phyloP scores from a whole-genome alignment of 1,140 invertebrate species.

The Melanaphis sacchari region DNA sequence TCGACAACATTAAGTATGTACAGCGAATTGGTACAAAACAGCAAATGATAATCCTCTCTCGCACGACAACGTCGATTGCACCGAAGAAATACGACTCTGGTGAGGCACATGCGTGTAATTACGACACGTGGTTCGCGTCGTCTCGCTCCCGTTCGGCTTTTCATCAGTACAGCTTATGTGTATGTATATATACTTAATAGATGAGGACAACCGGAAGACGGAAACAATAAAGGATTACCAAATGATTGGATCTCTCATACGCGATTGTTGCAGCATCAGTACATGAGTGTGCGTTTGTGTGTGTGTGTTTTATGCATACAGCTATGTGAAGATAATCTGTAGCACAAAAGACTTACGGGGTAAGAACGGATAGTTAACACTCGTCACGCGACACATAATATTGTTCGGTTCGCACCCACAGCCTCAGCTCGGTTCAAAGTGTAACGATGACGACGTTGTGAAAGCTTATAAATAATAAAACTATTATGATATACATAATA shows the following conservation, averaged over 20 bases:
- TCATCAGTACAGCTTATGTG: not conserved
- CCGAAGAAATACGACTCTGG: not conserved
- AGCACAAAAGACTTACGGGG: slow-evolving; percentile 16
- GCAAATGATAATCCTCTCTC: slow-evolving; percentile 7
- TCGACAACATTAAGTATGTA: not conserved
- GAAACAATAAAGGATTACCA: slow-evolving; percentile 44
- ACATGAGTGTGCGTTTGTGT: not conserved
- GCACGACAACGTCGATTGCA: not conserved
- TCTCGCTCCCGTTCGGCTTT: not conserved
- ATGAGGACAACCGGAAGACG: not conserved
- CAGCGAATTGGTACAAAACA: not conserved
- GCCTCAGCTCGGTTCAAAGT: too few relatives aligned
- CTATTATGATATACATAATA: too few relatives aligned
- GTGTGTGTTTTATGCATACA: not conserved
- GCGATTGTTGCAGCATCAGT: not conserved
- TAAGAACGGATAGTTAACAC: not conserved
- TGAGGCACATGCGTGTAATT: not conserved
- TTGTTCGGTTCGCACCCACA: not conserved
- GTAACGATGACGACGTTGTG: not conserved
- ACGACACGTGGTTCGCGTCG: not conserved
- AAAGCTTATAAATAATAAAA: not conserved
- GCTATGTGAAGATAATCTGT: not conserved
- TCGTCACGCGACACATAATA: not conserved
- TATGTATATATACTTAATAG: not conserved
- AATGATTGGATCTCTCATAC: not conserved